Base-by-base conservation (phyloP, 2,888 invertebrate species). In the Macrophya alboannulata region DNA sequence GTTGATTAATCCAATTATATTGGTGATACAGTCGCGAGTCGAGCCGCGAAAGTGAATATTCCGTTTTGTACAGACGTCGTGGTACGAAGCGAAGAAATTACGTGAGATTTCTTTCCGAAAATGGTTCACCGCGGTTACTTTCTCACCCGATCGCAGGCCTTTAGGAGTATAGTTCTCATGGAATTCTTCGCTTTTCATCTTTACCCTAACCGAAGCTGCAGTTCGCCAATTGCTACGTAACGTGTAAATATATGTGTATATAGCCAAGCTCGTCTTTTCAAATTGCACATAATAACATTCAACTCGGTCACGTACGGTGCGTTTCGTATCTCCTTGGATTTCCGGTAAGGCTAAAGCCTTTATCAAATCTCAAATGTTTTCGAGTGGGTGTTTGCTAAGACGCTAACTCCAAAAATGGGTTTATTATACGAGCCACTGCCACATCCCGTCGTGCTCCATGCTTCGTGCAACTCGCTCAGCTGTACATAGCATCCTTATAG, bases 301-400 rank as follows among this genome's bases (percentile, higher is more conserved):
- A 81, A 15, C 79, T 51, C 21, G 62, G 79, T 81, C 79, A 81
- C 79, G 79, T 81, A 79, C n/a, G 15, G 37, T 51, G 77, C 77
- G 9, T 77, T 77, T n/a, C 51, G 77, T 77, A 25, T 62, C 59
- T 62, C 43, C 40, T 81, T 81, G 51, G 40, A 81, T 81, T 62
- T 62, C 62, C 79, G 59, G 21, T 81, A 21, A 59, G 79, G 12
- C 43, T 81, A 43, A 37, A 21, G 59, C 40, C 31, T 68, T 83
- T 68, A 68, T 83, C 83, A 68, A 83, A 83, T 65, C 83, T 65
- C 37, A 83, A 89, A 89, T 89, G 89, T 89, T 87, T 86, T 85
- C 85, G 89, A 91, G 92, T 92, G 92, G 92, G 92, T 91, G 92
- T 90, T 81, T 89, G 89, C 89, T 89, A 88, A 89, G 89, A 89